These are phyloP conservation scores for Lepidochitona cinerea DNA, from an alignment of 2,888 invertebrate species.

Conservation along the genomic window DNA sequence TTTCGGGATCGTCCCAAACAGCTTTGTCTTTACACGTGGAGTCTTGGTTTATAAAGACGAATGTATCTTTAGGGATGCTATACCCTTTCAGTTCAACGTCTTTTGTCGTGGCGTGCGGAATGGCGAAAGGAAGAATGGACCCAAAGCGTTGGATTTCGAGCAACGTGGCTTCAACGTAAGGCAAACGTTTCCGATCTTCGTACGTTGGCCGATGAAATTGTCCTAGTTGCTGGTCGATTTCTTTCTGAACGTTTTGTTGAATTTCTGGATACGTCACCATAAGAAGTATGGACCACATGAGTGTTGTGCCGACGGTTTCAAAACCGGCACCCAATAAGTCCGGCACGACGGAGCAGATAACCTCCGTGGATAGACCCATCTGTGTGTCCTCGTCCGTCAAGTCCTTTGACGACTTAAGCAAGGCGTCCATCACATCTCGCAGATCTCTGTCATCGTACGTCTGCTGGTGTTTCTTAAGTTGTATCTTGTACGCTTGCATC, in stretches of 20 bases:
- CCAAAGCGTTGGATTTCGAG: constrained; percentile 54
- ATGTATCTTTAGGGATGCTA: constrained; percentile 42
- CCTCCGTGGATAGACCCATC: constrained; percentile 53
- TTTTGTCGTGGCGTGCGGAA: constrained; percentile 60
- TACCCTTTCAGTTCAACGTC: constrained; percentile 31
- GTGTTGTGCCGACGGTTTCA: constrained; percentile 57
- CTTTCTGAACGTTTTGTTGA: constrained; percentile 53
- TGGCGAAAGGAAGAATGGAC: constrained; percentile 57
- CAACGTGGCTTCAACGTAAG: constrained; percentile 54
- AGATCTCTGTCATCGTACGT: constrained; percentile 45
- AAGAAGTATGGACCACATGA: constrained; percentile 59
- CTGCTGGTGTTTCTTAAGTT: constrained; percentile 36
- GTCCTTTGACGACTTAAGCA: constrained; percentile 49
- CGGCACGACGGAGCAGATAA: constrained; percentile 56
- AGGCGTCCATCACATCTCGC: constrained; percentile 60
- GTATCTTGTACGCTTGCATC: neutral
- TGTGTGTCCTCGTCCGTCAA: constrained; percentile 42
- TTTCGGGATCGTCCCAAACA: constrained; percentile 49
- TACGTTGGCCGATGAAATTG: constrained; percentile 37
- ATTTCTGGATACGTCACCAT: constrained; percentile 50
- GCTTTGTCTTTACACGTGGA: constrained; percentile 46
- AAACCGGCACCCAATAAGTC: constrained; percentile 63
- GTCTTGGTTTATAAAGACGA: constrained; percentile 35
- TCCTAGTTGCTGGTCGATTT: constrained; percentile 49
- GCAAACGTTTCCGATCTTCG: constrained; percentile 41